Evolutionary conservation across 2,797 vertebrate genomes (phyloP).

Genomic region (Euphonia xanthogaster): DNA sequence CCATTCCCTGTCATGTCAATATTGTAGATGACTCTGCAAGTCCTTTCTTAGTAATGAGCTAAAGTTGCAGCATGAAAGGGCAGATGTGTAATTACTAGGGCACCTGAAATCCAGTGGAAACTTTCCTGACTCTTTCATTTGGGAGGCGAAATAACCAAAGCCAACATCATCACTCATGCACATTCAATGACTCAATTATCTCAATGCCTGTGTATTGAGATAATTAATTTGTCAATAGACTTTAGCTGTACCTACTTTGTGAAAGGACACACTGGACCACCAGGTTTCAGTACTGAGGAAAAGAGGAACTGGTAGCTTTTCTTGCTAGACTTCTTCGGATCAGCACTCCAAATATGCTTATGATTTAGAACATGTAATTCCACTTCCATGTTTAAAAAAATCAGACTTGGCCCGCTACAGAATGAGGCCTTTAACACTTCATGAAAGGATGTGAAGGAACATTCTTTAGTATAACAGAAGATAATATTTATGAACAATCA

Average conservation of each 20-base stretch:
- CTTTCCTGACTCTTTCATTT: not conserved
- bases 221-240: not conserved
- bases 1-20: not conserved
- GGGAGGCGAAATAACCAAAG: not conserved
- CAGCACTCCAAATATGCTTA: not conserved
- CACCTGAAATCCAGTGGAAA: not conserved
- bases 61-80: not conserved
- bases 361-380: not conserved
- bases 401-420: not conserved
- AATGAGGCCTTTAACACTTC: not conserved
- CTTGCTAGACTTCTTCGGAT: not conserved
- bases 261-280: not conserved
- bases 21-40: not conserved
- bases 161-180: not conserved
- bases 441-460: slow-evolving; percentile 14
- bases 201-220: not conserved
- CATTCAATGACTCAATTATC: not conserved
- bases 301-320: not conserved
- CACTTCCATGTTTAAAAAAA: slow-evolving; percentile 1
- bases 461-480: slow-evolving; percentile 26
- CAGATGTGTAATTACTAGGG: not conserved
- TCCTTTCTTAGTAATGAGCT: not conserved
- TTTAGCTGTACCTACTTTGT: not conserved
- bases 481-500: slow-evolving; percentile 24
- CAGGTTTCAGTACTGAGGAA: not conserved